Base-by-base conservation (phyloP, 2,113 vertebrate species). In the Phaetusa simplex region DNA sequence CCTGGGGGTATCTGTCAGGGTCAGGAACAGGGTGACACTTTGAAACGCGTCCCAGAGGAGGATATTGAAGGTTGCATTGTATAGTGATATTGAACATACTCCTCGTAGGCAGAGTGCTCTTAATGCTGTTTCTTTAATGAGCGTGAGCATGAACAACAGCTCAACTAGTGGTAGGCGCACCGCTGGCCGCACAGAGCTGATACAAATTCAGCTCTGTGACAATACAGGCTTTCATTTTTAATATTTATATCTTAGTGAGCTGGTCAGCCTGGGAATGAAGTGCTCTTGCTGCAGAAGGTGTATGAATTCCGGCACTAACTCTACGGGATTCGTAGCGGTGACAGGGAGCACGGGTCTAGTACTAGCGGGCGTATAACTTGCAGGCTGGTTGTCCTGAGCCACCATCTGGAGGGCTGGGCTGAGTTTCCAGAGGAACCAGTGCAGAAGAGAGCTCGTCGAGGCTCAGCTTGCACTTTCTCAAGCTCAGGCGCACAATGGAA, bases 391-490 rank as follows among this genome's bases (percentile, higher is more conserved):
- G 77, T 91, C 91, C 84, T 9, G 77, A 95, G 58, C 74, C 88
- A 93, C 86, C 81, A 73, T 96, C 91, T 95, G 83, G 77, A 92
- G 72, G 40, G 56, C 72, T 86, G 81, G 69, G 56, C 88, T 79
- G 91, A 92, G 96, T 97, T 97, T 97, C 97, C 97, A 95, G 89
- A 97, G 96, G 95, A 97, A 97, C 96, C 34, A 19, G 66, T 58
- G 79, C 22, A 89, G 91, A 76, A 95, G 72, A 91, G 91, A 86
- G 66, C 89, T 93, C 5, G 4, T 55, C 0, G 3, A 91, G 78
- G 62, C 70, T 95, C 86, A 66, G 91, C 73, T 87, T 90, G 83
- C 73, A 91, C 58, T 97, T 96, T 97, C 78, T 92, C 93, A 96
- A 92, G 86, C 83, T 94, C 66, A 47, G 84, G 42, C 27, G 5